Conservation (phyloP, 2,113 vertebrate species). For the Epinephelus moara region DNA sequence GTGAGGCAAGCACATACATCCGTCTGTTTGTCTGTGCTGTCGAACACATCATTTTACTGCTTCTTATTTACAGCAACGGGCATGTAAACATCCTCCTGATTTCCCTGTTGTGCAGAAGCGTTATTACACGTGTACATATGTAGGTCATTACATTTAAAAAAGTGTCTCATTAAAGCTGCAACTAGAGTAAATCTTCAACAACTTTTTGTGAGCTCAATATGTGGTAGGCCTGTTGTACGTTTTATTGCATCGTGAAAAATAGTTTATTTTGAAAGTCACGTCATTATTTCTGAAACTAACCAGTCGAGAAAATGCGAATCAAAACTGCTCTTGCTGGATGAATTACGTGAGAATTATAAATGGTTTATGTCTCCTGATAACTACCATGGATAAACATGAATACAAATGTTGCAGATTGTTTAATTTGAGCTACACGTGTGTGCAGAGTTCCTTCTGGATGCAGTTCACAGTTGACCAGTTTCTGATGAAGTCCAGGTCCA, state of each 20-base stretch:
- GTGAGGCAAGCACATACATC: slow-evolving; percentile 43
- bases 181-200: not conserved
- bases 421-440: not conserved
- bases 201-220: slow-evolving; percentile 11
- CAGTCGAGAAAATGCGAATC: not conserved
- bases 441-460: not conserved
- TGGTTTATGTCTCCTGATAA: slow-evolving; percentile 2
- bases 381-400: not conserved
- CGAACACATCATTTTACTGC: slow-evolving; percentile 6
- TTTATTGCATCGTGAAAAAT: not conserved
- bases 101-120: not conserved
- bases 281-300: slow-evolving; percentile 1
- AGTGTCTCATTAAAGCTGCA: not conserved
- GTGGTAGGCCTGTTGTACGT: not conserved
- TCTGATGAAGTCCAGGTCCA: not conserved
- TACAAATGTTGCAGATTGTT: not conserved
- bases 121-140: slow-evolving; percentile 18
- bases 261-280: not conserved
- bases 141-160: not conserved
- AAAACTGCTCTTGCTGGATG: not conserved
- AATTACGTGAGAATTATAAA: not conserved
- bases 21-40: slow-evolving; percentile 51
- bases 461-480: not conserved
- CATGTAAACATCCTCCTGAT: not conserved
- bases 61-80: slow-evolving; percentile 12